Conservation (phyloP, 2,113 vertebrate genomes). For the rat (Rattus norvegicus) region DNA sequence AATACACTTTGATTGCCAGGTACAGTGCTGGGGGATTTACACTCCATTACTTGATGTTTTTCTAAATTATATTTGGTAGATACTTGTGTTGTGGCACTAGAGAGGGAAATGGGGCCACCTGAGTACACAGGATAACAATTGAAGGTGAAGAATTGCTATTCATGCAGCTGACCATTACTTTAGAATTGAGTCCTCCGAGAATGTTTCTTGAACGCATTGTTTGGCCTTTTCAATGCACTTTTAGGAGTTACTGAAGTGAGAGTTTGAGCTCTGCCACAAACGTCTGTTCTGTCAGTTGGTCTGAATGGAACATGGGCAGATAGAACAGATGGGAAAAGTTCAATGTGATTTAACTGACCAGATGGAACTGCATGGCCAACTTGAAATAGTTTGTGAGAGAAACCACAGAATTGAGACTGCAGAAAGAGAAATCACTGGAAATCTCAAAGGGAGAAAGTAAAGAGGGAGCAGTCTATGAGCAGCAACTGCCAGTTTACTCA, state of each 20-base stretch:
- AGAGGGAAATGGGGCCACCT: background rate
- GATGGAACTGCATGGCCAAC: conserved; percentile 35
- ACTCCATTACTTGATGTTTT: background rate
- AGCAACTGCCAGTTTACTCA: conserved; percentile 8
- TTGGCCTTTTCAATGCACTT: background rate
- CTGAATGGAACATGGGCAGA: background rate
- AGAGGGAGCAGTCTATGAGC: background rate
- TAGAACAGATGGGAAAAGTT: conserved; percentile 48
- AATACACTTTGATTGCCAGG: background rate
- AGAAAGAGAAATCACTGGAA: conserved; percentile 29
- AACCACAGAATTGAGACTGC: background rate
- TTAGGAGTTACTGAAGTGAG: background rate
- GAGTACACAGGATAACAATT: background rate
- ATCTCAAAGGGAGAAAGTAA: conserved; percentile 34
- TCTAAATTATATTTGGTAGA: background rate
- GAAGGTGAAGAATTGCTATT: background rate
- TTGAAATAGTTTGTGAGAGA: conserved; percentile 44
- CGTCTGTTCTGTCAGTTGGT: background rate
- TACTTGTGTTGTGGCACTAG: background rate
- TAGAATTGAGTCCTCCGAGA: background rate
- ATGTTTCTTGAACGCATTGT: background rate
- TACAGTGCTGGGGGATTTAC: background rate
- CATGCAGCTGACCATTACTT: background rate
- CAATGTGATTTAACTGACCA: conserved; percentile 44
- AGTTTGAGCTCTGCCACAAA: background rate